Percentiles rank a stretch among this genome's conserved stretches.
phyloP scores from a whole-genome alignment of 2,797 vertebrate species.

The Manis javanica region DNA sequence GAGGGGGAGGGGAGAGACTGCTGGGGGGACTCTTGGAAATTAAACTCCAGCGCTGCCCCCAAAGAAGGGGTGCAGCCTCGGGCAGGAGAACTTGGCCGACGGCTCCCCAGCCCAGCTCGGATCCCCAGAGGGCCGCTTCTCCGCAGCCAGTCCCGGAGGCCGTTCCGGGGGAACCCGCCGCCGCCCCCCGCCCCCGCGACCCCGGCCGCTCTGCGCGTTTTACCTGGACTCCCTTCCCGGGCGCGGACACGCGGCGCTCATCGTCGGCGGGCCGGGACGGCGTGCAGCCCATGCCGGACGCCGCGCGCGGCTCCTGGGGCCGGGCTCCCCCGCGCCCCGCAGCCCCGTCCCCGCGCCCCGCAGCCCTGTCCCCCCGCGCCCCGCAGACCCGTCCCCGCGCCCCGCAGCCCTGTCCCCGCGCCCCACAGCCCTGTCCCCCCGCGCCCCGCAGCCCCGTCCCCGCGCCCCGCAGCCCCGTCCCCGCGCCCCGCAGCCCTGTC shows the following conservation, averaged over 20 bases:
- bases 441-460: background rate
- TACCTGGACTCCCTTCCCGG: constrained; percentile 34
- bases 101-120: too few relatives aligned
- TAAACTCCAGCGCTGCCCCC: background rate
- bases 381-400: background rate
- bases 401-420: background rate
- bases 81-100: too few relatives aligned
- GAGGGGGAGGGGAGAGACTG: background rate
- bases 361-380: too few relatives aligned
- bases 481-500: accelerated
- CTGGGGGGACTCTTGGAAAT: background rate
- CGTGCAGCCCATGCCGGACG: constrained; percentile 78
- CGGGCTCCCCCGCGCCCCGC: too few relatives aligned
- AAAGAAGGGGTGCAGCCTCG: background rate
- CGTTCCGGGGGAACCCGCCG: too few relatives aligned
- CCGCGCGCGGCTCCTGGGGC: too few relatives aligned
- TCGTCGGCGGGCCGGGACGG: constrained; percentile 56
- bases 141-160: too few relatives aligned
- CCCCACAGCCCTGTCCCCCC: background rate
- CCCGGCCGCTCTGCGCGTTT: too few relatives aligned
- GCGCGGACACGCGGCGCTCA: constrained; percentile 48
- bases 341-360: too few relatives aligned
- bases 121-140: too few relatives aligned
- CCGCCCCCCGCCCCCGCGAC: too few relatives aligned
- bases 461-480: too few relatives aligned